Percentiles rank a stretch among this genome's conserved stretches.
Conservation (phyloP, 1,140 invertebrate genomes). For the Macrobrachium nipponense region DNA sequence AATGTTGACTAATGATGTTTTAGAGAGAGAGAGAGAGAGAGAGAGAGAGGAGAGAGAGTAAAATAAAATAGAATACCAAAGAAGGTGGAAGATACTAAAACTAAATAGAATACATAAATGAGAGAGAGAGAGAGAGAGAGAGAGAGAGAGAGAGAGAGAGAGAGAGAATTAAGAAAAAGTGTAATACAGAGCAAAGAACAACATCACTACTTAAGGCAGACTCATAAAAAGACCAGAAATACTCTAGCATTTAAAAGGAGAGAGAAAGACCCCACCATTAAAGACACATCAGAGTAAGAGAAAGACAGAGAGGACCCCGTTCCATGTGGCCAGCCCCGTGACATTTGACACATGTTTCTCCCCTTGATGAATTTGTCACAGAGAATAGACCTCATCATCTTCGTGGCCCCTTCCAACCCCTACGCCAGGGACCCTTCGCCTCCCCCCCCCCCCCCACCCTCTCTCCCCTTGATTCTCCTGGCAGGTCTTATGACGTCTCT, state of each 20-base stretch:
- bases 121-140: slow-evolving; percentile 11
- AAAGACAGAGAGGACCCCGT: neutral
- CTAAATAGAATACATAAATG: neutral
- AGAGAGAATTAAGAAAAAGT: neutral
- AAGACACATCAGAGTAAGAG: neutral
- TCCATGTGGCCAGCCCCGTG: slow-evolving; percentile 31
- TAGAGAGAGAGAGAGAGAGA: neutral
- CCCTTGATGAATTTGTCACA: slow-evolving; percentile 56
- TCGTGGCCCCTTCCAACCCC: slow-evolving; percentile 3
- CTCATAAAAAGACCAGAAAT: neutral
- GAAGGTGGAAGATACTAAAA: neutral
- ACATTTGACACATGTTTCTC: slow-evolving; percentile 53
- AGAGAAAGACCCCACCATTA: neutral
- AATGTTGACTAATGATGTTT: neutral
- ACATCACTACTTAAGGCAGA: neutral
- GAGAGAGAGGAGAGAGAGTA: neutral
- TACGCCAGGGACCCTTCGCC: neutral
- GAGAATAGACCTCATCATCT: slow-evolving; percentile 40
- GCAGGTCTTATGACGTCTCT: neutral
- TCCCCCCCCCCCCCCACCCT: neutral
- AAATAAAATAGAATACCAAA: neutral
- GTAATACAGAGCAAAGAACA: neutral
- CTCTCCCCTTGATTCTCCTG: neutral
- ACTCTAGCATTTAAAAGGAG: neutral
- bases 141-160: neutral